Percentiles rank a stretch among this genome's conserved stretches.
These are phyloP conservation scores for Camelus bactrianus DNA, from an alignment of 2,113 vertebrate species.

Conservation along the genomic window DNA sequence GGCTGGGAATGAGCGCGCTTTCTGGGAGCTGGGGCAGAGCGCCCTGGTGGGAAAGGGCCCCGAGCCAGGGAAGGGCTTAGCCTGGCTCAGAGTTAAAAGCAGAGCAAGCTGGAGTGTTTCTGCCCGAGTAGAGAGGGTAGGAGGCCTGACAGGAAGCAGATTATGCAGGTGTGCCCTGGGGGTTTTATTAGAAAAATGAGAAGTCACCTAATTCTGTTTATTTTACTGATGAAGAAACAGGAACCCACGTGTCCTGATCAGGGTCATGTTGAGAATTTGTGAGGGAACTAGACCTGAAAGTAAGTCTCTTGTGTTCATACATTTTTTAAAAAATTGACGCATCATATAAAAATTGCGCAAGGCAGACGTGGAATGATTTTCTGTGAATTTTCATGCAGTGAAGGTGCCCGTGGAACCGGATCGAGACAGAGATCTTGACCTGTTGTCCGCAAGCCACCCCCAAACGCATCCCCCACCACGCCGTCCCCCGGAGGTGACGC, in stretches of 20 bases:
- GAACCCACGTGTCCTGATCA: not conserved
- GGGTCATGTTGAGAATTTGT: not conserved
- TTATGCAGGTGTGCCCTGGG: not conserved
- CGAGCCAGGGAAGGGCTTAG: not conserved
- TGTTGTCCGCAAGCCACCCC: fast-evolving
- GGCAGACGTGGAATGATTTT: not conserved
- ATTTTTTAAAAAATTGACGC: not conserved
- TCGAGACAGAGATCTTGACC: not conserved
- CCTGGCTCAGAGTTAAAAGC: no score
- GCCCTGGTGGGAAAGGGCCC: fast-evolving
- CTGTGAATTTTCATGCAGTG: not conserved
- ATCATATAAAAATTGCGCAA: not conserved
- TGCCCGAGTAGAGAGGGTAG: no score
- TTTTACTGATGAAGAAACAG: not conserved
- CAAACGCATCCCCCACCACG: fast-evolving
- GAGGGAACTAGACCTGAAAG: not conserved
- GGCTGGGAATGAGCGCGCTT: not conserved
- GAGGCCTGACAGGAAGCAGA: not conserved
- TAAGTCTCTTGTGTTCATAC: not conserved
- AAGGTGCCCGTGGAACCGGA: not conserved
- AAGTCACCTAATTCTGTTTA: not conserved
- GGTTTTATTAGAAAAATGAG: not conserved
- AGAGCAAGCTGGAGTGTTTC: fast-evolving
- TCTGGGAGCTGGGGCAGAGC: no score
- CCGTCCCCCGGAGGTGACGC: fast-evolving